Percentiles rank a stretch among this genome's conserved stretches.
These are phyloP conservation scores for Leptopilina boulardi DNA, from an alignment of 1,140 invertebrate genomes.

Conservation along the genomic window DNA sequence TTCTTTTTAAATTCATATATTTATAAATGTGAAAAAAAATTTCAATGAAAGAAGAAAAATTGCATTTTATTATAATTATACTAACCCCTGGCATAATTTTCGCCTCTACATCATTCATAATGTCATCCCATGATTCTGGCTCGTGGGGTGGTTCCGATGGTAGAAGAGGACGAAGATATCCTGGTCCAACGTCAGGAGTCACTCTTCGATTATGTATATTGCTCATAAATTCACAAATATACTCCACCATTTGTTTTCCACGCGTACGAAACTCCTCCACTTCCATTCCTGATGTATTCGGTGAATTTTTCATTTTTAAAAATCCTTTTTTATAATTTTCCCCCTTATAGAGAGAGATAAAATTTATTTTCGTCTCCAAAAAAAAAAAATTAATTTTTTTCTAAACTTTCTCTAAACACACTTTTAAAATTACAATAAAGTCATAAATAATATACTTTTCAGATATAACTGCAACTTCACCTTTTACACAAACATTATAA, in stretches of 20 bases:
- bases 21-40: no score
- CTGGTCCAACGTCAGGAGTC: slow-evolving; percentile 93
- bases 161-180: slow-evolving; percentile 90
- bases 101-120: slow-evolving; percentile 95
- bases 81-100: slow-evolving; percentile 98
- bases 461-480: background rate
- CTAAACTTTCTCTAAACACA: background rate
- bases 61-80: slow-evolving; percentile 73
- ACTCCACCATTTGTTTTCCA: slow-evolving; percentile 98
- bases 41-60: no score
- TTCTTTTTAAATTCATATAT: no score
- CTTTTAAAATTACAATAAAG: background rate
- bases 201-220: slow-evolving; percentile 89
- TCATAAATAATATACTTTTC: no score
- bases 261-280: slow-evolving; percentile 90
- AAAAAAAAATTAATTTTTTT: background rate
- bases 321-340: no score
- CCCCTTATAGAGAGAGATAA: no score
- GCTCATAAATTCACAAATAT: slow-evolving; percentile 96
- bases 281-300: slow-evolving; percentile 84
- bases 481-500: background rate
- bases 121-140: slow-evolving; percentile 92
- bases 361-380: background rate
- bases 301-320: slow-evolving; percentile 21
- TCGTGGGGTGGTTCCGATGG: slow-evolving; percentile 90